Percentiles rank a stretch among this genome's conserved stretches.
Evolutionary conservation across 1,140 invertebrate species (phyloP).

Genomic region (Delia radicum): DNA sequence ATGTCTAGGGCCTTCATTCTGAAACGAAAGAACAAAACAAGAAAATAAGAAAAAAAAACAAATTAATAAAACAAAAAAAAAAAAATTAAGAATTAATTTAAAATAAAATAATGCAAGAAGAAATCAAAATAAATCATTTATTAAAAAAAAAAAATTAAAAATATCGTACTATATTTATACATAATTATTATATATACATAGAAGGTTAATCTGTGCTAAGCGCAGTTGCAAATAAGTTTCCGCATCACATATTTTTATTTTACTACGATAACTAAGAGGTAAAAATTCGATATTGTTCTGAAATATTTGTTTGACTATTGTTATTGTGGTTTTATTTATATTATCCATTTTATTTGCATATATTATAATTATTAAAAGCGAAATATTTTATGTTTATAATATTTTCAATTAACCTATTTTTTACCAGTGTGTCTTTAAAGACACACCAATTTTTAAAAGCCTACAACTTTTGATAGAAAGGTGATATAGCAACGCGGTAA

Average conservation of each 20-base stretch:
- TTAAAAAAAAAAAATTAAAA: neutral
- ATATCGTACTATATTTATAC: neutral
- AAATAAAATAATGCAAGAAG: neutral
- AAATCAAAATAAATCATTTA: neutral
- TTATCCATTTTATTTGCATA: too few species aligned
- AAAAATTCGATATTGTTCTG: too few species aligned
- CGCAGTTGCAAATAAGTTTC: neutral
- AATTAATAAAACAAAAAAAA: neutral
- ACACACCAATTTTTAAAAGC: too few species aligned
- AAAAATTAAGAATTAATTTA: neutral
- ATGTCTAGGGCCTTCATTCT: conserved; percentile 26
- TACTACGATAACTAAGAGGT: too few species aligned
- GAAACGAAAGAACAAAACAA: neutral
- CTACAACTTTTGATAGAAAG: too few species aligned
- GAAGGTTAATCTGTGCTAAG: neutral
- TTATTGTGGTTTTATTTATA: too few species aligned
- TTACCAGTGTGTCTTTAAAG: too few species aligned
- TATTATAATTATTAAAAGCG: too few species aligned
- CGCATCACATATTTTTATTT: neutral
- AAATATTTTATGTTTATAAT: too few species aligned
- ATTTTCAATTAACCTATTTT: too few species aligned
- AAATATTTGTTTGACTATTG: too few species aligned
- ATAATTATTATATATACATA: neutral
- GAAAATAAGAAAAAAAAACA: neutral
- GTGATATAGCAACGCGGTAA: too few species aligned